Conservation (phyloP, 1,140 invertebrate species). For the Papilio polyxenes region DNA sequence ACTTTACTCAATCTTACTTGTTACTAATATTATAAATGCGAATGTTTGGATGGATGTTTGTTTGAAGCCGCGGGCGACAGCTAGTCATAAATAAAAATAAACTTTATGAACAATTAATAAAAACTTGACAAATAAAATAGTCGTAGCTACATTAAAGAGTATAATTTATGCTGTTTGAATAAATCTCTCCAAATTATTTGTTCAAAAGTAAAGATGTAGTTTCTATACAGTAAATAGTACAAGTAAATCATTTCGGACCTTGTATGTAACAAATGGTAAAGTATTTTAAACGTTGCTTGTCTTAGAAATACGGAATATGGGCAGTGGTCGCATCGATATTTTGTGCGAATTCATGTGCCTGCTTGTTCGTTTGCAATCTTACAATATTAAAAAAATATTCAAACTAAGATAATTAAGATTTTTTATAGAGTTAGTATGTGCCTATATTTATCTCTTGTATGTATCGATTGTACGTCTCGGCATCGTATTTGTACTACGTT, state of each 20-base stretch:
- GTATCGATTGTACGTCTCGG: neutral
- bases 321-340: no score
- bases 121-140: neutral
- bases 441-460: constrained; percentile 1
- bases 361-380: no score
- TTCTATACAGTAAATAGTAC: neutral
- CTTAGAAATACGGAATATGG: no score
- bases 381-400: neutral
- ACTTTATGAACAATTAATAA: neutral
- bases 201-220: neutral
- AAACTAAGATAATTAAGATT: neutral
- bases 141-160: neutral
- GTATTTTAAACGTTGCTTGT: neutral
- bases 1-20: neutral
- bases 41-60: no score
- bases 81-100: no score
- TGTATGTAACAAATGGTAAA: neutral
- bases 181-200: neutral
- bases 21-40: no score
- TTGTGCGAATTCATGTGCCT: no score
- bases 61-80: neutral
- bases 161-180: neutral
- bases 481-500: neutral
- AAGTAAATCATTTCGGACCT: neutral
- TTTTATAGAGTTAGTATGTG: neutral